Evolutionary conservation across 1,140 invertebrate genomes (phyloP).

Genomic region (Venturia canescens): DNA sequence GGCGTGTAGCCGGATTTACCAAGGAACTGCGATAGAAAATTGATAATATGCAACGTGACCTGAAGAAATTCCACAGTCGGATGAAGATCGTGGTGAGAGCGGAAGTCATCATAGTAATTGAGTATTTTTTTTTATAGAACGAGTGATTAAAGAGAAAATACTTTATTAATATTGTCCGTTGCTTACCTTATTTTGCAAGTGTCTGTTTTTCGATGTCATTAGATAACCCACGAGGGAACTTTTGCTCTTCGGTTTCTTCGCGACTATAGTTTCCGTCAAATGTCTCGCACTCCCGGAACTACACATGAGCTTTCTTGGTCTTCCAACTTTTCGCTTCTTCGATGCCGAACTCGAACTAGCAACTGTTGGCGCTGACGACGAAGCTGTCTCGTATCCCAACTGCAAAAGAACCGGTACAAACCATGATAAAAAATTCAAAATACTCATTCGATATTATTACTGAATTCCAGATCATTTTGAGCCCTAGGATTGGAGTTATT

Average conservation of each 20-base stretch:
- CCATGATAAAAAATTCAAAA: background rate
- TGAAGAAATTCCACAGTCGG: background rate
- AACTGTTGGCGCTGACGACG: slow-evolving; percentile 61
- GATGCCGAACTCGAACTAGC: slow-evolving; percentile 78
- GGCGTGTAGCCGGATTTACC: slow-evolving; percentile 64
- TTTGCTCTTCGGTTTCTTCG: slow-evolving; percentile 85
- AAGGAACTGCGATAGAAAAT: slow-evolving; percentile 51
- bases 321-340: slow-evolving; percentile 89
- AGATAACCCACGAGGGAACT: slow-evolving; percentile 82
- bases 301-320: slow-evolving; percentile 85
- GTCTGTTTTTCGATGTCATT: slow-evolving; percentile 81
- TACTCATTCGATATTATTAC: background rate
- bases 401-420: slow-evolving; percentile 22
- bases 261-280: slow-evolving; percentile 87
- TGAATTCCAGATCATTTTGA: no score
- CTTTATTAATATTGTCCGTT: no score
- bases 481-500: no score
- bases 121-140: background rate
- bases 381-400: slow-evolving; percentile 64
- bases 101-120: background rate
- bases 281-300: slow-evolving; percentile 78
- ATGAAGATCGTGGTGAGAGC: background rate
- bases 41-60: background rate
- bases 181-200: slow-evolving; percentile 77
- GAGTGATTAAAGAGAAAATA: background rate